Evolutionary conservation across 2,113 vertebrate genomes (phyloP).

Genomic region (Ranitomeya imitator): DNA sequence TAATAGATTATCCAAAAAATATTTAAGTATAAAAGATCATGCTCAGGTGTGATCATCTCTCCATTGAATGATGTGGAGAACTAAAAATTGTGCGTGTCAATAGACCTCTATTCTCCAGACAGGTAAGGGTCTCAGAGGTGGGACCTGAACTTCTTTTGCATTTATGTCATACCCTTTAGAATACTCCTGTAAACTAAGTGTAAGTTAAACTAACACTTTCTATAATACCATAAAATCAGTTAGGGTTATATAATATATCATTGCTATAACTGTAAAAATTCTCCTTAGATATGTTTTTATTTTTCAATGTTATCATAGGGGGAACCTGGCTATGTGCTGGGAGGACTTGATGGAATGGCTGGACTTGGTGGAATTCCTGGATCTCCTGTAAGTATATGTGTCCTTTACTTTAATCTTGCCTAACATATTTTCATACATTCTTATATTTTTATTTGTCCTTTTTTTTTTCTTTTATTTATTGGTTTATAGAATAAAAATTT

Average conservation of each 20-base stretch:
- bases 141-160: too few species aligned
- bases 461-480: not conserved
- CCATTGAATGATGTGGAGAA: not conserved
- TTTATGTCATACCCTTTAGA: too few species aligned
- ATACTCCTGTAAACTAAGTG: too few species aligned
- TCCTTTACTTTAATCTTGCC: not conserved
- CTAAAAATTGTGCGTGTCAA: too few species aligned
- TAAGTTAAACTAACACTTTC: too few species aligned
- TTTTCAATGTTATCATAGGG: constrained; percentile 69
- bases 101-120: too few species aligned
- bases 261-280: not conserved
- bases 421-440: too few species aligned
- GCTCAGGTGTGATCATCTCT: too few species aligned
- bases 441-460: not conserved
- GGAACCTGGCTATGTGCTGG: constrained; percentile 84
- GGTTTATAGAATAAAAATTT: not conserved
- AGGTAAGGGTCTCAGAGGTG: too few species aligned
- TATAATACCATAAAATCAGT: not conserved
- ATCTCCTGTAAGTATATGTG: constrained; percentile 73
- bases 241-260: not conserved
- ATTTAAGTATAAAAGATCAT: too few species aligned
- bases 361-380: constrained; percentile 83
- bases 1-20: too few species aligned
- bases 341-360: constrained; percentile 77
- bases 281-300: not conserved